Percentiles rank a stretch among this genome's conserved stretches.
phyloP scores from a whole-genome alignment of 1,140 invertebrate species.

The Myzus persicae region DNA sequence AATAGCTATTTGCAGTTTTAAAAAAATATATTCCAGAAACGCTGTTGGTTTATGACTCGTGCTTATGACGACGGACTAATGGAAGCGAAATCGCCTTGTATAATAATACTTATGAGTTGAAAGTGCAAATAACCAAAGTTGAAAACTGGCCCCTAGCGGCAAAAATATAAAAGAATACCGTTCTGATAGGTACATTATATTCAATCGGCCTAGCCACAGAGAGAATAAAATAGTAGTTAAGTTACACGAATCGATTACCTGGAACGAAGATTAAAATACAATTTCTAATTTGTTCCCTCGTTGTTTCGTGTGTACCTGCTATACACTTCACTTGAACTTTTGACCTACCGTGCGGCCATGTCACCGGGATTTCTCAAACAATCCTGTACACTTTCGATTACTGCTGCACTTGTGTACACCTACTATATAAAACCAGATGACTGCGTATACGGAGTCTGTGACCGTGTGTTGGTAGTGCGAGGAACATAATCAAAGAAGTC shows the following conservation, averaged over 20 bases:
- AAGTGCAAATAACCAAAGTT: not conserved
- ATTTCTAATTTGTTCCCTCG: slow-evolving; percentile 31
- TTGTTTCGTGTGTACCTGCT: not conserved
- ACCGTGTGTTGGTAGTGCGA: not conserved
- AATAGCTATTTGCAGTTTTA: not conserved
- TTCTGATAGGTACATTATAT: not conserved
- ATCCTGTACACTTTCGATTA: slow-evolving; percentile 19
- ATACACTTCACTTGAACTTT: slow-evolving; percentile 10
- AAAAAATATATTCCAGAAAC: not conserved
- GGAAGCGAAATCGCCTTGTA: not conserved
- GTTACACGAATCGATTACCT: slow-evolving; percentile 26
- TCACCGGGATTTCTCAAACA: slow-evolving; percentile 6
- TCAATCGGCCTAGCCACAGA: not conserved
- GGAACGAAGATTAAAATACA: slow-evolving; percentile 24
- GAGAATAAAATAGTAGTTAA: slow-evolving; percentile 8
- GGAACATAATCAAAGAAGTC: not conserved
- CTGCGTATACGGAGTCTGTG: not conserved
- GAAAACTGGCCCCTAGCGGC: not conserved
- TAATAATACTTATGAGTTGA: not conserved
- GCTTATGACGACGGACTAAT: not conserved
- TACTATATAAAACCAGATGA: not conserved
- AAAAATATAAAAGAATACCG: not conserved
- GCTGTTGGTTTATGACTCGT: not conserved
- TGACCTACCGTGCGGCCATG: not conserved
- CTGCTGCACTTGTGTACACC: not conserved